Conservation (phyloP, 2,888 invertebrate species). For the Phengaris alcon region DNA sequence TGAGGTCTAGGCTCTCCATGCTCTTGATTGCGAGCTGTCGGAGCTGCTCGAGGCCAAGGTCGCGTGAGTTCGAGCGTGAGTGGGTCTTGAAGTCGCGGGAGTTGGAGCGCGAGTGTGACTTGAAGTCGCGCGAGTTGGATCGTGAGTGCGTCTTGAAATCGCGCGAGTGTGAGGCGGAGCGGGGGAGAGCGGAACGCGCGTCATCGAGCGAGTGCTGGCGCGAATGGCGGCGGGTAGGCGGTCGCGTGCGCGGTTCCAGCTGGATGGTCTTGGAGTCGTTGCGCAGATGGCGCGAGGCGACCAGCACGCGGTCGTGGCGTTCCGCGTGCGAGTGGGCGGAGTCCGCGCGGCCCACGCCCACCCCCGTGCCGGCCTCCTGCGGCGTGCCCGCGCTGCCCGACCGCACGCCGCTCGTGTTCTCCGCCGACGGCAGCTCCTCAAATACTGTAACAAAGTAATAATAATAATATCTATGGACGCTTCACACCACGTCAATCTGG, state of each 20-base stretch:
- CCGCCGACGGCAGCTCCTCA: conserved; percentile 83
- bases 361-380: conserved; percentile 51
- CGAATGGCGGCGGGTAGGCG: conserved; percentile 52
- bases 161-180: conserved; percentile 43
- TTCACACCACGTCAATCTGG: no score
- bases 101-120: conserved; percentile 50
- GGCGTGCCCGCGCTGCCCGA: conserved; percentile 65
- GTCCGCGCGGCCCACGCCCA: conserved; percentile 55
- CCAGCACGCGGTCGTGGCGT: conserved; percentile 62
- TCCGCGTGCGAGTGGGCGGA: conserved; percentile 67
- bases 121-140: conserved; percentile 47
- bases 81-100: conserved; percentile 61
- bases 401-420: conserved; percentile 72
- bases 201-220: conserved; percentile 45
- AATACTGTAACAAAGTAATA: conserved; percentile 78
- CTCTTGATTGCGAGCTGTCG: conserved; percentile 70
- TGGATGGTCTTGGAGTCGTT: conserved; percentile 83
- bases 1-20: conserved; percentile 69
- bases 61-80: conserved; percentile 76
- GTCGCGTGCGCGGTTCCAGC: conserved; percentile 77
- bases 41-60: conserved; percentile 69
- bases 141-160: conserved; percentile 44
- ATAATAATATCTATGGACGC: no score
- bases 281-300: conserved; percentile 78
- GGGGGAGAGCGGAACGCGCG: conserved; percentile 53